These are phyloP conservation scores for Chamaetylas fuelleborni DNA, from an alignment of 2,113 vertebrate genomes.

Conservation along the genomic window DNA sequence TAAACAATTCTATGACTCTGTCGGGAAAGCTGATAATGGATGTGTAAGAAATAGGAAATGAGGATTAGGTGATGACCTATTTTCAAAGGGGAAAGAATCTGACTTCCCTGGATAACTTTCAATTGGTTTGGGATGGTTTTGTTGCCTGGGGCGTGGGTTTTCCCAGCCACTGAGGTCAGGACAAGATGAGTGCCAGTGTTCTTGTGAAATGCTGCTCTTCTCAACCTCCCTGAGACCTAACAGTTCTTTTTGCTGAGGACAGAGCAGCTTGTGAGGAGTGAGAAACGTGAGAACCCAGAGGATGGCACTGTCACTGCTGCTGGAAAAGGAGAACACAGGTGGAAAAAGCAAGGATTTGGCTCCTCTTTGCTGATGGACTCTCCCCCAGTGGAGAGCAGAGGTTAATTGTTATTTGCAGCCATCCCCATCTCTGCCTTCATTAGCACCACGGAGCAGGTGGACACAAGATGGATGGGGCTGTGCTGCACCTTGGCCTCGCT, in stretches of 20 bases:
- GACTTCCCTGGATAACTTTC: not conserved
- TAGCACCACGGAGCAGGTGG: not conserved
- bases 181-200: not conserved
- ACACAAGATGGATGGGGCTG: not conserved
- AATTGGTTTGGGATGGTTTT: rapidly evolving
- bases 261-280: not conserved
- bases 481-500: not conserved
- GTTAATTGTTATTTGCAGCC: not conserved
- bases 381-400: not conserved
- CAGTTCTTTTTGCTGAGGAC: not conserved
- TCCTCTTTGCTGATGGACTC: not conserved
- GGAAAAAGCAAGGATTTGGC: not conserved
- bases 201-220: not conserved
- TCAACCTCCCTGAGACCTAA: not conserved
- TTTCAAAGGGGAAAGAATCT: not conserved
- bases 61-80: not conserved
- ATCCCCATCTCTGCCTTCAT: not conserved
- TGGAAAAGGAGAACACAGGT: not conserved
- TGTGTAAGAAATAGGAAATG: not conserved
- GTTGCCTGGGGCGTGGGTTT: not conserved
- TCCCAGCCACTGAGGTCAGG: not conserved
- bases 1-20: not conserved
- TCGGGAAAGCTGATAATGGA: not conserved
- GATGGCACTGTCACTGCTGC: not conserved
- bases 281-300: not conserved